phyloP scores from a whole-genome alignment of 2,797 vertebrate genomes.

The Paedocypris micromegethes region DNA sequence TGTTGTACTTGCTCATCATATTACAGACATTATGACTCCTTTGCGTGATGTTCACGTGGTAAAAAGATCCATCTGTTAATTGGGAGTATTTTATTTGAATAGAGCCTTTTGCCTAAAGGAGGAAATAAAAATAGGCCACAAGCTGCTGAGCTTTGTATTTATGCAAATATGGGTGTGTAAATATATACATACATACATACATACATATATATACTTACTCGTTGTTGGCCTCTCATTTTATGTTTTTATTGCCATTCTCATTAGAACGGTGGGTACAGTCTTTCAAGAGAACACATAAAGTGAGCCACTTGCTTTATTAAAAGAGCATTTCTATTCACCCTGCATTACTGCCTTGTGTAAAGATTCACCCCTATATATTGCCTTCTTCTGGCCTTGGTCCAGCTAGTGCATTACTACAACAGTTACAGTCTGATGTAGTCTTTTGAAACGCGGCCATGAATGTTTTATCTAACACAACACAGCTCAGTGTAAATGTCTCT shows the following conservation, averaged over 20 bases:
- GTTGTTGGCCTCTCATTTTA: background rate
- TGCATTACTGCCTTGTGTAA: slow-evolving; percentile 5
- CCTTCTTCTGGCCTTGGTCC: slow-evolving; percentile 13
- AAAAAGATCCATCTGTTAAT: slow-evolving; percentile 31
- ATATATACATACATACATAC: too few relatives aligned
- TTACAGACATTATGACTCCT: too few relatives aligned
- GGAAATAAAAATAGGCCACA: slow-evolving; percentile 15
- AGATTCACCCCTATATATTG: slow-evolving; percentile 3
- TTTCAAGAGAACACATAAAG: slow-evolving; percentile 1
- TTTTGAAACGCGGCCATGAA: slow-evolving; percentile 25
- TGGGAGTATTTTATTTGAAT: slow-evolving; percentile 16
- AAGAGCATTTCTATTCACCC: slow-evolving; percentile 1
- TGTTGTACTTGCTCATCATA: too few relatives aligned
- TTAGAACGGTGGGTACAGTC: background rate
- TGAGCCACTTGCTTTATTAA: slow-evolving; percentile 12
- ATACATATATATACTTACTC: background rate
- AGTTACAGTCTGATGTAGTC: slow-evolving; percentile 16
- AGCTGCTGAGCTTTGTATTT: slow-evolving; percentile 12
- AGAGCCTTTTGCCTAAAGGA: slow-evolving; percentile 7
- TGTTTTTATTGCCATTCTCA: background rate
- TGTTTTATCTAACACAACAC: slow-evolving; percentile 19
- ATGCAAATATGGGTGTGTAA: too few relatives aligned
- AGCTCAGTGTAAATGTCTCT: background rate
- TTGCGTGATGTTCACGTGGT: background rate
- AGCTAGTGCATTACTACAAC: slow-evolving; percentile 23